Evolutionary conservation across 2,113 vertebrate species (phyloP).

Genomic region (Raja brachyura): DNA sequence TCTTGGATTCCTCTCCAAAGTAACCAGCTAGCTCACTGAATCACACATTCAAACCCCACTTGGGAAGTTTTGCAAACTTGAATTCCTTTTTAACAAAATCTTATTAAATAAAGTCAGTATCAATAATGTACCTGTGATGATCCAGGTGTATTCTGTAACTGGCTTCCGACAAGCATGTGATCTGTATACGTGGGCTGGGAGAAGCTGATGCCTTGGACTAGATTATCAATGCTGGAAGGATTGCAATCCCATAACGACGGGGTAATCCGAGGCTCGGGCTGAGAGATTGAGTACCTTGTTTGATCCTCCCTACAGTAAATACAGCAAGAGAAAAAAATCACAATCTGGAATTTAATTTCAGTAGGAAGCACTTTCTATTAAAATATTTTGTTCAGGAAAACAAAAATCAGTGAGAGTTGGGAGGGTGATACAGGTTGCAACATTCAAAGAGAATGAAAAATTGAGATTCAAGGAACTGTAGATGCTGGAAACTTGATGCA

Average conservation of each 20-base stretch:
- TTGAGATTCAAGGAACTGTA: too few species aligned
- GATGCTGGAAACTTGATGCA: too few species aligned
- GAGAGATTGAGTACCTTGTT: constrained; percentile 77
- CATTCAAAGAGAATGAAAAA: background rate
- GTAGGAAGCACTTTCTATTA: background rate
- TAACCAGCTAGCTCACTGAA: too few species aligned
- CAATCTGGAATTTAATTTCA: background rate
- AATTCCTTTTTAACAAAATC: too few species aligned
- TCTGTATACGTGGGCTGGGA: constrained; percentile 85
- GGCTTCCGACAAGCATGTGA: constrained; percentile 88
- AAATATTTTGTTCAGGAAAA: background rate
- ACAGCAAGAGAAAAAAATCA: background rate
- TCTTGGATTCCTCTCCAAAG: too few species aligned
- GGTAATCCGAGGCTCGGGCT: constrained; percentile 73
- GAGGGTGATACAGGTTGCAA: background rate
- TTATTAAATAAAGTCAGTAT: too few species aligned
- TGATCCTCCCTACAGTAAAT: constrained; percentile 65
- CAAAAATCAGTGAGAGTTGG: background rate
- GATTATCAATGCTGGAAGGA: constrained; percentile 55
- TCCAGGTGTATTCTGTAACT: constrained; percentile 80
- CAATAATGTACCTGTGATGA: constrained; percentile 77
- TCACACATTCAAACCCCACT: too few species aligned
- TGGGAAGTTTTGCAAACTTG: too few species aligned
- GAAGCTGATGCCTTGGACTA: constrained; percentile 82
- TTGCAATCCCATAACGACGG: constrained; percentile 65